Evolutionary conservation across 2,888 invertebrate genomes (phyloP).

Genomic region (Hirtodrosophila cameraria): DNA sequence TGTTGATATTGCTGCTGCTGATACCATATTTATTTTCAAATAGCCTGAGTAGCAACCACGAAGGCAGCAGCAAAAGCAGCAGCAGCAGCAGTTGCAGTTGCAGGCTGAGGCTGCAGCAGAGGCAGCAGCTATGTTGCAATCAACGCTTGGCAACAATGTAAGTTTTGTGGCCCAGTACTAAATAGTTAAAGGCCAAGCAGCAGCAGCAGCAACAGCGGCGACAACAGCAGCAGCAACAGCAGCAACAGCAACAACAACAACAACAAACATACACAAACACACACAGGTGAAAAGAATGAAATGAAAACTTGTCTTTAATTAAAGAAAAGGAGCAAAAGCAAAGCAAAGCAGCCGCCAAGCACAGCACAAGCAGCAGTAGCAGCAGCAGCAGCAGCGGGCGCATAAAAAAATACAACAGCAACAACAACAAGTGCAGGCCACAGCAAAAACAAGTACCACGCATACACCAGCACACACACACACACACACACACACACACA

Average conservation of each 20-base stretch:
- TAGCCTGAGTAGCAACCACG: too few relatives aligned
- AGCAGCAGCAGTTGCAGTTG: constrained; percentile 14
- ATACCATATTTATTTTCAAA: constrained; percentile 39
- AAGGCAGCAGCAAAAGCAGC: constrained; percentile 25
- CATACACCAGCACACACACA: constrained; percentile 25
- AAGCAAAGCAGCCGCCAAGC: constrained; percentile 29
- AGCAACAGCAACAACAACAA: not conserved
- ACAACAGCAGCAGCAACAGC: constrained; percentile 2
- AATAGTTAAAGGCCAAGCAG: constrained; percentile 51
- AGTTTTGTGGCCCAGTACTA: constrained; percentile 45
- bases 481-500: constrained; percentile 17
- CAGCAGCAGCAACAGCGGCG: too few relatives aligned
- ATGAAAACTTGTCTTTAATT: constrained; percentile 78
- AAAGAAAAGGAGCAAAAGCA: constrained; percentile 59
- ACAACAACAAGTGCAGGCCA: constrained; percentile 36
- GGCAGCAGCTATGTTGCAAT: constrained; percentile 28
- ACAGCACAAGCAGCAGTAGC: constrained; percentile 21
- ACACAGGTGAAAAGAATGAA: constrained; percentile 65
- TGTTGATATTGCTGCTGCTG: constrained; percentile 25
- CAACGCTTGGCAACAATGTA: constrained; percentile 49
- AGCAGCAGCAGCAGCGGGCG: constrained; percentile 15
- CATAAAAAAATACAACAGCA: constrained; percentile 37
- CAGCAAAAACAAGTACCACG: constrained; percentile 62
- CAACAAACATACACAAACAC: constrained; percentile 9
- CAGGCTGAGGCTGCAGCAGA: too few relatives aligned